Percentiles rank a stretch among this genome's conserved stretches.
phyloP scores from a whole-genome alignment of 2,888 invertebrate species.

The Tenthredo mesomela region DNA sequence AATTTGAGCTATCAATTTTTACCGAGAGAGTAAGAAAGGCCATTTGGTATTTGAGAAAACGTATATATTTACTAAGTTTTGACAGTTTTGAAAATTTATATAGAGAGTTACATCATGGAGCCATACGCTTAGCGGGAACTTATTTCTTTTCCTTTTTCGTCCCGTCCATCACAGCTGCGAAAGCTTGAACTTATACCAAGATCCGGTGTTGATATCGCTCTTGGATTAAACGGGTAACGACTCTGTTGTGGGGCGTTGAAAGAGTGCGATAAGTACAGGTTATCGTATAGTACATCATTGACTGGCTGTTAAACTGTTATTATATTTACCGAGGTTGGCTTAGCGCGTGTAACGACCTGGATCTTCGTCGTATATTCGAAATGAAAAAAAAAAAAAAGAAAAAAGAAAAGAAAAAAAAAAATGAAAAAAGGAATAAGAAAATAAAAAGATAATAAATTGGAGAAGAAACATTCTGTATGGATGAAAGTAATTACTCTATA shows the following conservation, averaged over 20 bases:
- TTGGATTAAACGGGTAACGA: conserved; percentile 42
- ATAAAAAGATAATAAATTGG: neutral
- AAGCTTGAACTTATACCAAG: neutral
- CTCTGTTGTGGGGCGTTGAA: conserved; percentile 46
- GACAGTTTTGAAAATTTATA: conserved; percentile 27
- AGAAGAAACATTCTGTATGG: neutral
- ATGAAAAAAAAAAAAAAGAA: neutral
- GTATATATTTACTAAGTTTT: conserved; percentile 12
- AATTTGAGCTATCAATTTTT: conserved; percentile 6
- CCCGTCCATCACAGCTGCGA: neutral
- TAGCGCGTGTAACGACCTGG: conserved; percentile 29
- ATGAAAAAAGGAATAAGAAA: neutral
- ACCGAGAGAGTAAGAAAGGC: neutral
- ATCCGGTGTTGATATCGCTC: conserved; percentile 38
- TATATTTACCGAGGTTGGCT: conserved; percentile 35
- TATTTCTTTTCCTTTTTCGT: neutral
- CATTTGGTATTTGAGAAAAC: neutral
- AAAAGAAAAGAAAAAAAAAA: neutral
- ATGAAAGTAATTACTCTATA: neutral
- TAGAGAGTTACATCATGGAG: conserved; percentile 18
- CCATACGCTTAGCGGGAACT: conserved; percentile 9
- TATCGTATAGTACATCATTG: conserved; percentile 36
- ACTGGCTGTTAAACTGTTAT: conserved; percentile 35
- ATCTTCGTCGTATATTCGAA: neutral
- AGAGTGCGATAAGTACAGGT: conserved; percentile 48